phyloP scores from a whole-genome alignment of 2,113 vertebrate genomes.

The Hyperopisus bebe region DNA sequence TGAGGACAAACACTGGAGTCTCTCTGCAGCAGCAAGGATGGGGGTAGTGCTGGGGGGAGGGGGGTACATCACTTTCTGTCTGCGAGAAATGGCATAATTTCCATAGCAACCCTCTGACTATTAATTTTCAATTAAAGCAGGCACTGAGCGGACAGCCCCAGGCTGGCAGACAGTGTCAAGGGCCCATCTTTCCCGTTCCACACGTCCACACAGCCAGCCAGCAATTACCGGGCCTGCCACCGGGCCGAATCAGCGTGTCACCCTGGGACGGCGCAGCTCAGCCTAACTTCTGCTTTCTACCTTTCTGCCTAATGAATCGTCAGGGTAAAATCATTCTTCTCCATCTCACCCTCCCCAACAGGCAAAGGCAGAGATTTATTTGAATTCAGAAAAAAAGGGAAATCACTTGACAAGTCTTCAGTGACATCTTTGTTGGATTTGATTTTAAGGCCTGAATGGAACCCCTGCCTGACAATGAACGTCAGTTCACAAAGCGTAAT shows the following conservation, averaged over 20 bases:
- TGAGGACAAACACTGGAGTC: conserved; percentile 95
- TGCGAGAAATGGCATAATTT: conserved; percentile 79
- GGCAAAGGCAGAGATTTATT: not conserved
- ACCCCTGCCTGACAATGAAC: not conserved
- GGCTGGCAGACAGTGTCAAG: conserved; percentile 83
- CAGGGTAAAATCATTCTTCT: conserved; percentile 5
- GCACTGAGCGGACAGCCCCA: conserved; percentile 80
- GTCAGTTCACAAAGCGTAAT: not conserved
- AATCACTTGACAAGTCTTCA: not conserved
- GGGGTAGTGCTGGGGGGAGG: conserved; percentile 50
- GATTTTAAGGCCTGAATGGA: not conserved
- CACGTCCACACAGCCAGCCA: conserved; percentile 68
- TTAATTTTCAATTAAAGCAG: conserved; percentile 96
- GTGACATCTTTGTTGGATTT: conserved; percentile 12
- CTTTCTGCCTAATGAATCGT: not conserved
- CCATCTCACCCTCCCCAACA: not conserved
- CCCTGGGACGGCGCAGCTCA: not conserved
- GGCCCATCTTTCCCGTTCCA: conserved; percentile 78
- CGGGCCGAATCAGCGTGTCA: conserved; percentile 60
- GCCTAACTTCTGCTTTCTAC: conserved; percentile 3
- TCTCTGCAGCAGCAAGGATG: conserved; percentile 69
- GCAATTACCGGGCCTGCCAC: conserved; percentile 60
- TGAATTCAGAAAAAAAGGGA: not conserved
- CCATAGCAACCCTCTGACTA: conserved; percentile 85
- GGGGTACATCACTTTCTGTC: conserved; percentile 66